These are phyloP conservation scores for Cremastinae sp. DNA, from an alignment of 2,888 invertebrate genomes.

Conservation along the genomic window DNA sequence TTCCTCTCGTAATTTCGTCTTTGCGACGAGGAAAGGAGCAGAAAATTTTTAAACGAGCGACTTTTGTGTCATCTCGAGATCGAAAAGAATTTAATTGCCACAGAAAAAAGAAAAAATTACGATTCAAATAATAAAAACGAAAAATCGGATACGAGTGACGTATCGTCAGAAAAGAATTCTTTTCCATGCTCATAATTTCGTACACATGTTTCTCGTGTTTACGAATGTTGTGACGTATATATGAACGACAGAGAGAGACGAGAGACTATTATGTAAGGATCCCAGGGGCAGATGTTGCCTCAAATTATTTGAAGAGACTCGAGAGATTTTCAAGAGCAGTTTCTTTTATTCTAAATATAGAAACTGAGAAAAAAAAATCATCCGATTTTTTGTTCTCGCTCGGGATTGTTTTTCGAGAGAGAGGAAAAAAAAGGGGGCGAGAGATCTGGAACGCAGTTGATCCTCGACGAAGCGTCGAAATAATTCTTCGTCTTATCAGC, in stretches of 20 bases:
- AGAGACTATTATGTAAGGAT: conserved; percentile 44
- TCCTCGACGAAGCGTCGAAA: conserved; percentile 29
- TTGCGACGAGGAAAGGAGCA: neutral
- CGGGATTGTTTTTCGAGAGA: no score
- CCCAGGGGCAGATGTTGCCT: conserved; percentile 26
- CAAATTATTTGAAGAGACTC: conserved; percentile 39
- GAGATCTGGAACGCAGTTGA: neutral
- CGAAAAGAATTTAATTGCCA: neutral
- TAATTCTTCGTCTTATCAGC: conserved; percentile 43
- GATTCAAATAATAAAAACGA: neutral
- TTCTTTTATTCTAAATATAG: conserved; percentile 34
- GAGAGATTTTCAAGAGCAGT: conserved; percentile 49
- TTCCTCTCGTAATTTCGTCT: neutral
- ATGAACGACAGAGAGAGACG: conserved; percentile 1
- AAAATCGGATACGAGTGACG: no score
- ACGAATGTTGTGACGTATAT: neutral
- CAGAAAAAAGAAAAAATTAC: neutral
- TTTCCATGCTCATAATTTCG: conserved; percentile 25
- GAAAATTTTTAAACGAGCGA: neutral
- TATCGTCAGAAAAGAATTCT: conserved; percentile 36
- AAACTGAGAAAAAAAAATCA: neutral
- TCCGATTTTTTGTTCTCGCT: neutral
- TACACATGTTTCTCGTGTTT: neutral
- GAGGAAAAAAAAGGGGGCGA: no score
- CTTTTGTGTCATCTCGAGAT: neutral